Evolutionary conservation across 2,113 vertebrate species (phyloP), one percentile per base, ranked within the genome.

Genomic region (Redunca redunca): DNA sequence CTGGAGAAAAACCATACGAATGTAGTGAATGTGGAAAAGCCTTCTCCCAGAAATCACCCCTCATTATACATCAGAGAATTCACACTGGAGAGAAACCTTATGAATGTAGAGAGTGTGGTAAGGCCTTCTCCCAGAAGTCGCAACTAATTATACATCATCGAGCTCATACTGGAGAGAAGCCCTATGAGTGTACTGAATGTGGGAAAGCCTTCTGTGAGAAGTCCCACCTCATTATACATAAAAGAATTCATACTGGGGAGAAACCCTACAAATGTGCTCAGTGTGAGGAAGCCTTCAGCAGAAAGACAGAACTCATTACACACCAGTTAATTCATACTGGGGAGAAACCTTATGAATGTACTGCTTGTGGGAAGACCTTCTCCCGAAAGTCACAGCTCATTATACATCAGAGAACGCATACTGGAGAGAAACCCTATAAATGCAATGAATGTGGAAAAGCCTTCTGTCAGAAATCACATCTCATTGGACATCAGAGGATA

Each of bases 41-140:
- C 98, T 99, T 99, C 94, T 99, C 99, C 97, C 99, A 99, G 98
- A 98, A 99, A 36, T 99, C 99, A 81, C 99, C 99, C n/a, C 98
- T 99, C 64, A 99, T 99, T 97, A 99, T 99, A 90, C 99, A 99
- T 97, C 98, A 99, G 98, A 98, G 99, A 57, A 99, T 99, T 48
- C 98, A 98, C 25, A 99, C 98, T 26, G 98, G 94, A 48, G 99
- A 99, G 36, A 99, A 99, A 52, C 98, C 99, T 43, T 98, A 99
- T 14, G 99, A 98, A 94, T 99, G 99, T 46, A 98, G 98, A 1
- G 97, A 98, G 33, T 99, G 99, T 78, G 99, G 99, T 15, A 99
- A 99, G 95, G 99, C 98, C 89, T 99, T 99, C 64, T 98, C 99
- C 46, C 98, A 99, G n/a, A 98, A 99, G 25, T 99, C 99, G 98